Evolutionary conservation across 2,888 invertebrate genomes (phyloP), one percentile per base, ranked within the genome.

Genomic region (Sinodicranocentrus sp.): DNA sequence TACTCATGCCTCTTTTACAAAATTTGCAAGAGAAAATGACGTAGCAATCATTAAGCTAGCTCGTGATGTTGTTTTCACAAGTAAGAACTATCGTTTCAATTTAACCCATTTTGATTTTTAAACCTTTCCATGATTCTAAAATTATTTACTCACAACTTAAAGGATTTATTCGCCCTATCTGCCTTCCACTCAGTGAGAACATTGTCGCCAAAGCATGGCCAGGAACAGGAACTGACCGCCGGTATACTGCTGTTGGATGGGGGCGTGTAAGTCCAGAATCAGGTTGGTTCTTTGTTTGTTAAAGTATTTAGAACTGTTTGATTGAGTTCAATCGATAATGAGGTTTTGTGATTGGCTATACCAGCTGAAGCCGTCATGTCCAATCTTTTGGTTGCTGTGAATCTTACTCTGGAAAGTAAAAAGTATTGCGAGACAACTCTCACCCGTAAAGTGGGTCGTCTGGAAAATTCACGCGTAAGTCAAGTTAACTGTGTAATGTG

Each of bases 1-100:
- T 6, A 54, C 84, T 13, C 88, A 88, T 54, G 87, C 86, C 23
- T 82, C 76, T 5, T 88, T 82, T 44, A 82, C 84, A 0, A 77
- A 82, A 52, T 77, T 57, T 17, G 71, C 85, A 15, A 79, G 77
- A 39, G 86, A 86, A 63, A 77, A 88, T 77, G 88, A 84, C 23
- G 43, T 84, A 2, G 84, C 84, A 0, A 26, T 84, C 1, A 75
- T 84, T 2, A 73, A 72, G 39, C 71, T 57, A 26, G 61, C 57
- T 17, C n/a, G 17, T 2, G 65, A 80, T 1, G 44, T 70, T 21
- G 21, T 2, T 10, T 61, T 72, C 52, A 57, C 23, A n/a, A 43
- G 65, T 77, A 67, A 54, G 28, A 1, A 52, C 10, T n/a, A n/a
- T n/a, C n/a, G 3, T 52, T 52, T 6, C 8, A n/a, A 52, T n/a